Evolutionary conservation across 2,113 vertebrate species (phyloP), one percentile per base, ranked within the genome.

Genomic region (Campylomormyrus numenius): DNA sequence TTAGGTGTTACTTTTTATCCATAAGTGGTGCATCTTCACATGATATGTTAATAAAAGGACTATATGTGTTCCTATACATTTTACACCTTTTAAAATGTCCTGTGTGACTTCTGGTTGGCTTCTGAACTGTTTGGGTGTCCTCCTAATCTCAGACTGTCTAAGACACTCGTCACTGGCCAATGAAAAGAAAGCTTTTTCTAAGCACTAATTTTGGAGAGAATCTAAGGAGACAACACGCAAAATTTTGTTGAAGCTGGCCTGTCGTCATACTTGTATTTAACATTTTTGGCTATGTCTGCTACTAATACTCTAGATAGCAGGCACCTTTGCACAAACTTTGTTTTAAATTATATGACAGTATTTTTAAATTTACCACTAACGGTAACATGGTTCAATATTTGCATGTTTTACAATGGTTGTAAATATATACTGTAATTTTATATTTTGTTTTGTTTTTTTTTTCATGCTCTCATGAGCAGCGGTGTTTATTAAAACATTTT

Each of bases 351-450:
- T 93, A 94, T 94, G 92, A 94, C 94, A 95, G 94, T 95, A 95
- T 95, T 95, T 95, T 94, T 87, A 93, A 95, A 94, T 92, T 93
- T 93, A 95, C 94, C 95, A 95, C 93, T 95, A 89, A 87, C 50
- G 92, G 93, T 94, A 48, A 93, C 93, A 95, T 95, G 94, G 93
- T 93, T 95, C 95, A 93, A 91, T 93, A 94, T 90, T 89, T 95
- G 96, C 95, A 96, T 96, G 96, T 96, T 95, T 95, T 95, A 95
- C 91, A 92, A 94, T 94, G 94, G 94, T 92, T 94, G 95, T 95
- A 95, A 94, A 95, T 94, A 95, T 94, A 93, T 94, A 95, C 94
- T 95, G 94, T 92, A 94, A 94, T 96, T 96, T 96, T 96, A 94
- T 96, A 96, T 95, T 94, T 93, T 95, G 35, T 80, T 80, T 85